Conservation (phyloP, 2,113 vertebrate genomes). For the Mugil cephalus region DNA sequence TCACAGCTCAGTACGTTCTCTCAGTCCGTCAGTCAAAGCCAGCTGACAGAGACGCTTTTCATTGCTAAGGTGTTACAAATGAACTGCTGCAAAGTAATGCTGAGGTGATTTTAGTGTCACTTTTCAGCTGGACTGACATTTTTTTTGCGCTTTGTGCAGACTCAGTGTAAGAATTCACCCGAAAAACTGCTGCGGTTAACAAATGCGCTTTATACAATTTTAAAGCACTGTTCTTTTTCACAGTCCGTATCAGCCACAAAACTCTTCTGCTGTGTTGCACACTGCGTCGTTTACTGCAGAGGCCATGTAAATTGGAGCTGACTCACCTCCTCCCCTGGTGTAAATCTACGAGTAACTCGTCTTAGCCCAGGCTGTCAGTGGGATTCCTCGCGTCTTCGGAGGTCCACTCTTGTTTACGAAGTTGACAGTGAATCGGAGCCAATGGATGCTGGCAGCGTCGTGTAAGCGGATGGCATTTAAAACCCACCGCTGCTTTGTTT, state of each 20-base stretch:
- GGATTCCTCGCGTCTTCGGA: conserved; percentile 52
- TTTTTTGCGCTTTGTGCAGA: conserved; percentile 55
- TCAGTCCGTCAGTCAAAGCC: conserved; percentile 9
- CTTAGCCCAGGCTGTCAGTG: conserved; percentile 43
- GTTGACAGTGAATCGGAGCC: conserved; percentile 59
- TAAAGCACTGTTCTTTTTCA: conserved; percentile 18
- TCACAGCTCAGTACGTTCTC: conserved; percentile 39
- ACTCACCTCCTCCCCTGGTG: conserved; percentile 47
- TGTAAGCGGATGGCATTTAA: conserved; percentile 60
- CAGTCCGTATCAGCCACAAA: conserved; percentile 22
- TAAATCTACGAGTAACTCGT: conserved; percentile 56
- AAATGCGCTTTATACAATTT: conserved; percentile 21
- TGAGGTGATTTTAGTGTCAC: conserved; percentile 28
- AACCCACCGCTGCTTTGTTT: conserved; percentile 41
- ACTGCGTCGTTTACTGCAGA: conserved; percentile 58
- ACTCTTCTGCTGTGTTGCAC: conserved; percentile 45
- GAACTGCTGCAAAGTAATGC: conserved; percentile 28
- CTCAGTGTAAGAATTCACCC: conserved; percentile 13
- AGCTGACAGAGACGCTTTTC: conserved; percentile 12
- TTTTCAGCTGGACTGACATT: conserved; percentile 45
- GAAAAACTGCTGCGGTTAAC: conserved; percentile 17
- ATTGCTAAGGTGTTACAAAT: conserved; percentile 42
- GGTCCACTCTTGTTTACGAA: conserved; percentile 56
- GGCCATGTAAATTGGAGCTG: conserved; percentile 53
- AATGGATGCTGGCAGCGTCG: conserved; percentile 52